Base-by-base conservation (phyloP, 2,797 vertebrate species). In the Pseudochaenichthys georgianus region DNA sequence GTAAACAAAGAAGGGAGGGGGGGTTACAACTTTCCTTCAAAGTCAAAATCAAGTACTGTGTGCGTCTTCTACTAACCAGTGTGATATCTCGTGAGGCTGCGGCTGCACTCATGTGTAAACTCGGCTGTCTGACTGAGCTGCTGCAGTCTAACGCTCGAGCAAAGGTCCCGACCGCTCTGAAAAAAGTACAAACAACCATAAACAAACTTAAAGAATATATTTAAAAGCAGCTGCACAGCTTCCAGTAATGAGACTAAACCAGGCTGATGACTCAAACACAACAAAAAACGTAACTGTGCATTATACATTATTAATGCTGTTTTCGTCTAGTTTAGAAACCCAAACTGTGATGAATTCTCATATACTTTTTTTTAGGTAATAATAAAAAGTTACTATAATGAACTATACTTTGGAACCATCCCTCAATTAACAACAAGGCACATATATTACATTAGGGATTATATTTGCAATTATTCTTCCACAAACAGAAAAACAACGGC, bases 51-150 rank as follows among this genome's bases (percentile, higher is more conserved):
- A 41, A 41, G 51, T 43, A 17, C 28, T 51, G 43, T 51, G 17
- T 9, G 54, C 19, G 60, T 5, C 31, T 19, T 5, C n/a, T 19
- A 74, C 96, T 91, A 93, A 99, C 98, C 97, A 99, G 91, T 52
- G 98, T 99, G 93, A 99, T 99, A 90, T 99, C 98, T 81, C 98
- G 94, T 12, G 98, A 99, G 78, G 98, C 98, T 65, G 98, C 98
- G 3, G 98, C 98, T 17, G 98, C 98, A 13, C 98, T 99, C 97
- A 99, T 99, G 87, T 99, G 98, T 92, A 99, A 94, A 87, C 98
- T 99, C 13, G 98, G 98, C 78, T 99, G 98, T 87, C 98, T 93
- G 80, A 99, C 96, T 0, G 98, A 99, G 86, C 98, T 99, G 90
- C 98, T 99, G 93, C 98, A 99, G 90, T 99, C 98, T 86, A 99